These are phyloP conservation scores for Phrynocephalus forsythii DNA, from an alignment of 2,797 vertebrate species.

Conservation along the genomic window DNA sequence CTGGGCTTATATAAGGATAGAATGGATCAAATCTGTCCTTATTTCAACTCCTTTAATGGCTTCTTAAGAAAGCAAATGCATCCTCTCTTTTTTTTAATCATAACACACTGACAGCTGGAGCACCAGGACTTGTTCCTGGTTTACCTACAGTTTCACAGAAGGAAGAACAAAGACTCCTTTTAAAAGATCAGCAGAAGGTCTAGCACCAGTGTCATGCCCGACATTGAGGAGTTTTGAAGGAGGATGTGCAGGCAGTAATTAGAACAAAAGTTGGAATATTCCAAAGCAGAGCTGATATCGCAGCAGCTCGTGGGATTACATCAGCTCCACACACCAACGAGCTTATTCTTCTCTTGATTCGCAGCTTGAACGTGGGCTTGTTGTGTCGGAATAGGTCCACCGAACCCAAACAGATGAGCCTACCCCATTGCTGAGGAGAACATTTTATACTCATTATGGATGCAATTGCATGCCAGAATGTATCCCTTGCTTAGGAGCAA, in stretches of 20 bases:
- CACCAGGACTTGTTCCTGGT: conserved; percentile 28
- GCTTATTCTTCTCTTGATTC: conserved; percentile 77
- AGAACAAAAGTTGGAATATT: conserved; percentile 61
- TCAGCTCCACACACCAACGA: conserved; percentile 74
- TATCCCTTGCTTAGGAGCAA: conserved; percentile 68
- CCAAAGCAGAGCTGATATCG: conserved; percentile 51
- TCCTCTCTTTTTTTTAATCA: background rate
- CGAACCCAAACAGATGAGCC: conserved; percentile 79
- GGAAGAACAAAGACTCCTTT: conserved; percentile 14
- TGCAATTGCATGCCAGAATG: conserved; percentile 76
- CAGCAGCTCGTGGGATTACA: conserved; percentile 73
- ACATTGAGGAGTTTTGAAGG: conserved; percentile 33
- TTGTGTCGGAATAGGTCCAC: conserved; percentile 79
- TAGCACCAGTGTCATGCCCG: conserved; percentile 28
- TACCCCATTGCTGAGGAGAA: conserved; percentile 76
- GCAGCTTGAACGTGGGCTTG: conserved; percentile 79
- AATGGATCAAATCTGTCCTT: conserved; percentile 1
- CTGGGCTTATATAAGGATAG: conserved; percentile 15
- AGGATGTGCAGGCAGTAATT: background rate
- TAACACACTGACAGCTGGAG: background rate
- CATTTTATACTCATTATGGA: conserved; percentile 79
- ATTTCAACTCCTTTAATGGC: conserved; percentile 5
- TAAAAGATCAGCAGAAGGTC: conserved; percentile 28
- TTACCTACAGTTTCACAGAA: conserved; percentile 6
- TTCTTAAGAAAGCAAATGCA: conserved; percentile 29